Evolutionary conservation across 2,797 vertebrate species (phyloP), one percentile per base, ranked within the genome.

Genomic region (Emys orbicularis): DNA sequence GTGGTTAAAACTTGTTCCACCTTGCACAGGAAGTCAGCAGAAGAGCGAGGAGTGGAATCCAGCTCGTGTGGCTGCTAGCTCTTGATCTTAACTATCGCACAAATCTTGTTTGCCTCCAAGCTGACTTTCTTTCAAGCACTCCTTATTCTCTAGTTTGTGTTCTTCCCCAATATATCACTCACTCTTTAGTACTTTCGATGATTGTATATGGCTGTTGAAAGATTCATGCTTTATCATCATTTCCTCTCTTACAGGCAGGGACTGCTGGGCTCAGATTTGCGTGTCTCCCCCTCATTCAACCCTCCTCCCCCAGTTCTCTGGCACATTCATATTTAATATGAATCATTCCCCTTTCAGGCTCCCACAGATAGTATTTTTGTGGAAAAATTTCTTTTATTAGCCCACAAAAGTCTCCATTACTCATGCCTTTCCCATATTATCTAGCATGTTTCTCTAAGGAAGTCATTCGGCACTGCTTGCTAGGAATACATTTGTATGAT

Each of bases 341-440:
- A 97, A 98, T 97, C 95, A 96, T 90, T 96, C 95, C 83, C 88
- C 95, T 94, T 92, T 94, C 95, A 16, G 72, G 92, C 92, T 95
- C 96, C 87, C 90, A 86, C 87, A 0, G 76, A 97, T 92, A 97
- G 85, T 94, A 96, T 97, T 97, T 98, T 94, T 92, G 90, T 54
- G 90, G 81, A 97, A 94, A 77, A 84, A 83, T 96, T 97, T 98
- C 93, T 97, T 97, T 92, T 95, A 23, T 83, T 93, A 97, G 92
- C 93, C 91, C 92, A 97, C 95, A 95, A 90, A 97, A 97, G 92
- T 29, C 93, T 93, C 95, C 74, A 91, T 97, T 97, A 94, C 92
- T 97, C 95, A 97, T 89, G 95, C 87, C 41, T 95, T 96, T 92
- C 97, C 96, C 92, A 92, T 90, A 95, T 94, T 91, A 96, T 95